phyloP scores from a whole-genome alignment of 1,140 invertebrate species.

The Zaprionus tsacasi region DNA sequence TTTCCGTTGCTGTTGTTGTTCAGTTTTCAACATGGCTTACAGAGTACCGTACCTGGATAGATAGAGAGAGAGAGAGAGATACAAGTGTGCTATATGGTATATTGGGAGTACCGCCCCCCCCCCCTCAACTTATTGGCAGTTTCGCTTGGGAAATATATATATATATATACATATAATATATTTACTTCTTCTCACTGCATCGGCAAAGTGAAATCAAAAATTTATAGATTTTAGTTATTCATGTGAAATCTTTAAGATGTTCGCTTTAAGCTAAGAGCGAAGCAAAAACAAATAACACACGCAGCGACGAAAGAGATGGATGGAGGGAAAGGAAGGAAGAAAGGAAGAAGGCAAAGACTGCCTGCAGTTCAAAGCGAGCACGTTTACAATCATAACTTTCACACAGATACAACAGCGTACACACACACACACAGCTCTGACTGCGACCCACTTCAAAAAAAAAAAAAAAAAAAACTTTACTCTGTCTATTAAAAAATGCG shows the following conservation, averaged over 20 bases:
- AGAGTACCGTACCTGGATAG: neutral
- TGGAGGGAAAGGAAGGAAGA: neutral
- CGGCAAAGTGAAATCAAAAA: slow-evolving; percentile 78
- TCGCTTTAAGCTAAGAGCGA: slow-evolving; percentile 58
- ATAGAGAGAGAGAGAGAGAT: neutral
- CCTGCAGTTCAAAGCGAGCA: slow-evolving; percentile 67
- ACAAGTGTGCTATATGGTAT: neutral
- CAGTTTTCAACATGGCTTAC: slow-evolving; percentile 28
- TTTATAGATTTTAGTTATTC: slow-evolving; percentile 82
- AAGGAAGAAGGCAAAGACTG: slow-evolving; percentile 26
- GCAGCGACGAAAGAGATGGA: slow-evolving; percentile 1
- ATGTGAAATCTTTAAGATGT: slow-evolving; percentile 80
- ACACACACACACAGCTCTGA: slow-evolving; percentile 39
- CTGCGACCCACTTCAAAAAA: slow-evolving; percentile 67
- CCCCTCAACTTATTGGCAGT: slow-evolving; percentile 72
- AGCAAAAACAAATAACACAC: slow-evolving; percentile 28
- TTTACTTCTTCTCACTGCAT: slow-evolving; percentile 46
- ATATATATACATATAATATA: slow-evolving; percentile 37
- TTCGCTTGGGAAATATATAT: slow-evolving; percentile 47
- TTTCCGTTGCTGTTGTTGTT: slow-evolving; percentile 27
- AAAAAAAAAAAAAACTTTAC: slow-evolving; percentile 34
- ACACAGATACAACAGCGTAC: slow-evolving; percentile 30
- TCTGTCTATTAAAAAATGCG: slow-evolving; percentile 75
- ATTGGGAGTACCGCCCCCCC: neutral
- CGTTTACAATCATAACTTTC: slow-evolving; percentile 70